A percentile compares a stretch with the other conserved stretches of the same genome.
Evolutionary conservation across 2,113 vertebrate genomes (phyloP).

Genomic region (Trogon surrucura): DNA sequence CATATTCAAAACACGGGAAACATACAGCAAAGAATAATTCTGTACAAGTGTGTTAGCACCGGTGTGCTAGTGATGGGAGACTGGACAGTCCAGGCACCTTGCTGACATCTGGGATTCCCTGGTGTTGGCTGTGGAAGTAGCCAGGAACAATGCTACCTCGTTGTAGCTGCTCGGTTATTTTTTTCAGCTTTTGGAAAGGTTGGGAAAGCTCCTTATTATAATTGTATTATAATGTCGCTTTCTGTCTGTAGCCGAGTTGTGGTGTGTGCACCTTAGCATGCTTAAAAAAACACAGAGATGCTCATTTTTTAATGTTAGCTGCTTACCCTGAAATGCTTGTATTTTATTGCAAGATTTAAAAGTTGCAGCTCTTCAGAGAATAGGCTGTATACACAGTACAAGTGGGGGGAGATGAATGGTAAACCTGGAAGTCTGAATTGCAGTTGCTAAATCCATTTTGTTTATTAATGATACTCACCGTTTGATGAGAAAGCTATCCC

Average conservation of each 20-base stretch:
- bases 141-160: neutral
- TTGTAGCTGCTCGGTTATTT: neutral
- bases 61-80: accelerated
- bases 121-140: neutral
- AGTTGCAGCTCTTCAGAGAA: neutral
- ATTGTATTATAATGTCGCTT: neutral
- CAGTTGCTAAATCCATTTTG: neutral
- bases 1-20: accelerated
- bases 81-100: neutral
- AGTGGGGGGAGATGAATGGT: neutral
- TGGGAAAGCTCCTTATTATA: neutral
- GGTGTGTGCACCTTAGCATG: neutral
- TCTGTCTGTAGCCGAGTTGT: neutral
- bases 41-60: neutral
- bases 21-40: neutral
- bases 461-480: neutral
- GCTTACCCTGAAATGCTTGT: neutral
- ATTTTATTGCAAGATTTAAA: neutral
- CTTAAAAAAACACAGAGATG: neutral
- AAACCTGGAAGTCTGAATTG: neutral
- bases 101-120: neutral
- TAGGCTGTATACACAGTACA: neutral
- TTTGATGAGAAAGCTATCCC: neutral
- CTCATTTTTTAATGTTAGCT: neutral
- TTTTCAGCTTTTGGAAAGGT: neutral